Evolutionary conservation across 2,113 vertebrate genomes (phyloP).

Genomic region (Pluvianellus socialis): DNA sequence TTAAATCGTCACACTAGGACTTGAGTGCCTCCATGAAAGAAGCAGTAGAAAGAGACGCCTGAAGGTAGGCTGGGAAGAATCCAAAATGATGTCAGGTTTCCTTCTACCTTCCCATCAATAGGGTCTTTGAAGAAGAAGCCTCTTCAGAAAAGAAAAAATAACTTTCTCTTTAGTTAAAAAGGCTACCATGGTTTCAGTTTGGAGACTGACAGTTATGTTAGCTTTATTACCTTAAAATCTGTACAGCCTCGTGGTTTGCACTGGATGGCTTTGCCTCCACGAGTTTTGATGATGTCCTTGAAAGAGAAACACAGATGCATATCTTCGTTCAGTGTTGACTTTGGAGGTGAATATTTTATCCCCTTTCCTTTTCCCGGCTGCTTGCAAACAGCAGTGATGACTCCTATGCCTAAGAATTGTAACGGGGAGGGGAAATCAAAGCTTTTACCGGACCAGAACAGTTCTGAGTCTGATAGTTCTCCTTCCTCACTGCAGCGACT

Average conservation of each 20-base stretch:
- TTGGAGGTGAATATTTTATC: conserved; percentile 62
- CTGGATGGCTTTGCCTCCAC: conserved; percentile 13
- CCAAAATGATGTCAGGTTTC: conserved; percentile 62
- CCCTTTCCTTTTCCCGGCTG: conserved; percentile 16
- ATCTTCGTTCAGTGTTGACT: conserved; percentile 24
- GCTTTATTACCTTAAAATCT: conserved; percentile 50
- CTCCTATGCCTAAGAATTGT: conserved; percentile 3
- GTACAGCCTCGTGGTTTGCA: conserved; percentile 10
- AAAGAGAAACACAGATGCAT: conserved; percentile 49
- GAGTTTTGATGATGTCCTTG: conserved; percentile 63
- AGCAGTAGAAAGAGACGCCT: conserved; percentile 53
- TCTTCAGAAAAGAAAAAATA: conserved; percentile 45
- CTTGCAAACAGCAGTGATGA: conserved; percentile 10
- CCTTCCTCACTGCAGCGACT: not conserved
- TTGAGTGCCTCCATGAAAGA: conserved; percentile 49
- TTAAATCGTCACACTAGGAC: conserved; percentile 49
- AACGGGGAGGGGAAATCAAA: not conserved
- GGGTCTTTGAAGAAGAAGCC: conserved; percentile 36
- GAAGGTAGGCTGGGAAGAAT: conserved; percentile 63
- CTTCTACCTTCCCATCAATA: conserved; percentile 65
- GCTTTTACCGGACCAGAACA: not conserved
- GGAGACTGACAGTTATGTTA: conserved; percentile 17
- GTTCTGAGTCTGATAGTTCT: conserved; percentile 17
- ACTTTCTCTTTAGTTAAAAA: conserved; percentile 54
- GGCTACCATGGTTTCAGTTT: conserved; percentile 13